Evolutionary conservation across 35 echinoderm and acorn worm genomes (phyloP).

Genomic region (Apostichopus californicus): DNA sequence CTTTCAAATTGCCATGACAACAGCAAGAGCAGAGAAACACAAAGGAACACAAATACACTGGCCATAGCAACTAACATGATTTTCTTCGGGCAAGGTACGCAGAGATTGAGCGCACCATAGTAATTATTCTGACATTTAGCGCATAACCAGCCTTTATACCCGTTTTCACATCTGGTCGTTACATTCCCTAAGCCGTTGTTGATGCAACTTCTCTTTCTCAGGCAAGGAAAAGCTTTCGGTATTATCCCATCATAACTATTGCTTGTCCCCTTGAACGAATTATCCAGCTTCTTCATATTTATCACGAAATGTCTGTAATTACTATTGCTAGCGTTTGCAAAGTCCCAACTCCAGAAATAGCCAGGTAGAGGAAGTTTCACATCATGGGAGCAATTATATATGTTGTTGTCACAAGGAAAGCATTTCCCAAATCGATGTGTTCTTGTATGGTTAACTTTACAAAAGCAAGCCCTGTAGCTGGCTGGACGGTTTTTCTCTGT

Average conservation of each 20-base stretch:
- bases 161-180: neutral
- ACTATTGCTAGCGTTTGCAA: neutral
- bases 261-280: neutral
- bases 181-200: neutral
- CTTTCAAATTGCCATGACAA: constrained; percentile 33
- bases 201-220: constrained; percentile 19
- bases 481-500: neutral
- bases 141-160: constrained; percentile 28
- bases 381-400: neutral
- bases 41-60: neutral
- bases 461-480: constrained; percentile 1
- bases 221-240: neutral
- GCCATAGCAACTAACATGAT: neutral
- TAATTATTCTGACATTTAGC: neutral
- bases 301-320: neutral
- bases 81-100: neutral
- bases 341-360: constrained; percentile 27
- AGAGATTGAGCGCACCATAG: neutral
- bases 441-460: constrained; percentile 8
- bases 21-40: neutral
- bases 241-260: neutral
- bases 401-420: neutral
- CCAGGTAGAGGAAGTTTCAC: neutral
- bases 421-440: neutral
- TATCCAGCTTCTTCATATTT: neutral